These are phyloP conservation scores for Notolabrus celidotus DNA, from an alignment of 2,797 vertebrate genomes.

Conservation along the genomic window DNA sequence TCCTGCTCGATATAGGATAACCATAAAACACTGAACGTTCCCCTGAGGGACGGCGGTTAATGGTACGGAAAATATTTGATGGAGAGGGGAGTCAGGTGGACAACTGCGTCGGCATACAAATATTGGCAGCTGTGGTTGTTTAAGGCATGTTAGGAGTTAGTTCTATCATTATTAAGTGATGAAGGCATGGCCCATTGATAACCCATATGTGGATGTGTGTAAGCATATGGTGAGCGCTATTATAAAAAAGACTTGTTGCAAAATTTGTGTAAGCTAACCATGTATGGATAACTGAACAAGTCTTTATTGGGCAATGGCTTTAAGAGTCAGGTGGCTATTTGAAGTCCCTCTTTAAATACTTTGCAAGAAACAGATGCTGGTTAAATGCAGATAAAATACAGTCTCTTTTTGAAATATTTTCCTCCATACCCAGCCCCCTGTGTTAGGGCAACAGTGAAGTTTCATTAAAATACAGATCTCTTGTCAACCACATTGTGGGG, in stretches of 20 bases:
- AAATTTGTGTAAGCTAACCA: slow-evolving; percentile 12
- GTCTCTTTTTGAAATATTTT: no score
- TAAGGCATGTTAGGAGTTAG: slow-evolving; percentile 26
- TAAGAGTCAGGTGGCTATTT: not conserved
- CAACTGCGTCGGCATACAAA: not conserved
- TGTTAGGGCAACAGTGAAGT: no score
- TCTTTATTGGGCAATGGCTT: not conserved
- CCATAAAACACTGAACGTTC: slow-evolving; percentile 38
- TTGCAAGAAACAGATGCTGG: no score
- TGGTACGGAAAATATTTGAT: slow-evolving; percentile 23
- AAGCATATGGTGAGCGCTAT: slow-evolving; percentile 17
- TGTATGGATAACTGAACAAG: not conserved
- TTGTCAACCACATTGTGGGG: no score
- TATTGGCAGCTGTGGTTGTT: slow-evolving; percentile 31
- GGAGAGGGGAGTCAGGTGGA: slow-evolving; percentile 9
- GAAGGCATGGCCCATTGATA: slow-evolving; percentile 58
- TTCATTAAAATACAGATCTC: no score
- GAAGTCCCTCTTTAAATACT: rapidly evolving
- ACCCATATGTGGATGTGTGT: slow-evolving; percentile 49
- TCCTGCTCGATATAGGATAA: slow-evolving; percentile 42
- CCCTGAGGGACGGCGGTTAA: slow-evolving; percentile 31
- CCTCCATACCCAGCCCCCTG: no score
- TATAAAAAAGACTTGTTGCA: slow-evolving; percentile 10
- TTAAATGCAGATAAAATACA: no score
- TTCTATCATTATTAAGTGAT: slow-evolving; percentile 39